Evolutionary conservation across 23 tunicate species (phyloP), one percentile per base, ranked within the genome.

Genomic region (Trididemnum clinides): DNA sequence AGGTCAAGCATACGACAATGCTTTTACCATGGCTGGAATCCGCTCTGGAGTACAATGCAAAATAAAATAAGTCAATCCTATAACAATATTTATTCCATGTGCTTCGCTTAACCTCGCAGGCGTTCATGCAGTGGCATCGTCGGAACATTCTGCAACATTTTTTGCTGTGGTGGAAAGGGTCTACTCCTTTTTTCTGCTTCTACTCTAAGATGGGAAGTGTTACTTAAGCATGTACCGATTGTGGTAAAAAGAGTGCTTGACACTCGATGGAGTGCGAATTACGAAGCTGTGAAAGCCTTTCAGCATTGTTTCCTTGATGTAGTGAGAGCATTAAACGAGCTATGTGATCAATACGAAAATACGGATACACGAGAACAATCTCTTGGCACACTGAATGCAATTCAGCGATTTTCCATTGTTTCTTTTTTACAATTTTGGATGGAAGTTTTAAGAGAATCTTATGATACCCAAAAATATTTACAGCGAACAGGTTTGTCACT

Each of bases 351-450:
- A 74, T 36, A 74, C 28, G 26, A 74, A 74, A 74, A 74, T 10
- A 74, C 38, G 36, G 80, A 74, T 74, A 38, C 80, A 74, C 80
- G 80, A 74, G 58, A 57, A 38, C 80, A 74, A 74, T 29, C 80
- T 35, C 57, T 57, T 74, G 57, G 58, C 57, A 44, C 38, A 19
- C 38, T 74, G 58, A 21, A 74, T 74, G 80, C 80, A n/a, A 74
- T 38, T 74, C 80, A 74, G 30, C 80, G 28, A 18, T 44, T 74
- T 39, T 74, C 80, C 30, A 18, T 74, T 74, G 31, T 74, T 74
- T 74, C 80, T 54, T 78, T 78, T 78, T 78, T 51, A 78, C 65
- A 78, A 51, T 78, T 78, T 78, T 78, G 83, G 83, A 22, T 51
- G 65, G 65, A 78, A 54, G 50, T 78, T 26, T 66, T 78, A 51